Base-by-base conservation (phyloP, 1,140 invertebrate species). In the Yoshiicerus persimilis region DNA sequence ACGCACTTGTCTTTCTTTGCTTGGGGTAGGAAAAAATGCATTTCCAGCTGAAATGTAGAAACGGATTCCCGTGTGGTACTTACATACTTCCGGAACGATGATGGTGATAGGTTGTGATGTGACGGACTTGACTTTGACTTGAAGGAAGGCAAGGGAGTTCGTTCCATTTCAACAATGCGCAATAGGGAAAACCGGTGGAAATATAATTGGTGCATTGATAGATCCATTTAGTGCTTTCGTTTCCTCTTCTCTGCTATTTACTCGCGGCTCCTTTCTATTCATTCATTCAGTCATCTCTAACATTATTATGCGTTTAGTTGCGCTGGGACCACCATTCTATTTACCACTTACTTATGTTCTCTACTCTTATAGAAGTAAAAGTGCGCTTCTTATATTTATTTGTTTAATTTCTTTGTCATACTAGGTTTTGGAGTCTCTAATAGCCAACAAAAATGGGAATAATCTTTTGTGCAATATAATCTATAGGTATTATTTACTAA, bases 141-240 rank as follows among this genome's bases (percentile, higher is more conserved):
- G 16, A 27, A 56, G 83, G 34, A 80, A 80, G 75, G n/a, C 9
- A 16, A 36, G 83, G 34, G 32, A 80, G 75, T 34, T 13, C 32
- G 75, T 80, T 56, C 47, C 47, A 56, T 56, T 56, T 32, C 34
- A 36, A n/a, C 32, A 11, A 80, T 23, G 5, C 6, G 5, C 30
- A 36, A 20, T 77, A 36, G 38, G 56, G 83, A 84, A 84, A 47
- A 47, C 6, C 47, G 16, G 39, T 36, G 39, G 75, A 87, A 87
- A 87, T 87, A 87, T 87, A 87, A 87, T 87, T 87, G 87, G 32
- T 84, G 38, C 75, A 87, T 87, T 84, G 75, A 87, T 87, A 47
- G 70, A 41, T 83, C 70, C 75, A 83, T 87, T 87, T 87, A 87
- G 25, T 84, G 77, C 36, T 84, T 41, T 77, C 34, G 27, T 38